Evolutionary conservation across 2,113 vertebrate genomes (phyloP).

Genomic region (Centropristis striata): DNA sequence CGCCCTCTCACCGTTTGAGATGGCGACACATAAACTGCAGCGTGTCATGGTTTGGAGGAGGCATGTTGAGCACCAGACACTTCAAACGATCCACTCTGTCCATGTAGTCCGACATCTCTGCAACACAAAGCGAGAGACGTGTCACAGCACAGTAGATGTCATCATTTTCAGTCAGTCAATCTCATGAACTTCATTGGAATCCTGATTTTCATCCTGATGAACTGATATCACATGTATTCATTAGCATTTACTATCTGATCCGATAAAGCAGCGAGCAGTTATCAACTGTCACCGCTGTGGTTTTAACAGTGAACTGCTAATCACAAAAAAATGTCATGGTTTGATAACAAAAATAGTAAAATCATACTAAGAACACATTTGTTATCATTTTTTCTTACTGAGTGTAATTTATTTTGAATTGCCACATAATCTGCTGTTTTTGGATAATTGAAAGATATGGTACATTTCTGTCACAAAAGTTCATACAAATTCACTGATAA

Average conservation of each 20-base stretch:
- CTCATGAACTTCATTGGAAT: constrained; percentile 5
- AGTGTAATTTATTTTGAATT: constrained; percentile 6
- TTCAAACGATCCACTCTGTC: constrained; percentile 87
- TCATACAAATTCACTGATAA: constrained; percentile 17
- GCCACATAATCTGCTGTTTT: neutral
- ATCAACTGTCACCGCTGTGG: constrained; percentile 23
- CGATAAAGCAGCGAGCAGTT: constrained; percentile 10
- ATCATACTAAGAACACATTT: neutral
- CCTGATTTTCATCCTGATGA: constrained; percentile 32
- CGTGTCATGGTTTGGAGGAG: constrained; percentile 88
- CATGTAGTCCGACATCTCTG: constrained; percentile 87
- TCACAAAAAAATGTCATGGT: neutral
- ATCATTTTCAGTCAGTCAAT: constrained; percentile 1
- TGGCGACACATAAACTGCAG: constrained; percentile 89
- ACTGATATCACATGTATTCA: constrained; percentile 22
- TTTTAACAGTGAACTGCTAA: constrained; percentile 17
- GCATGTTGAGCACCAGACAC: constrained; percentile 87
- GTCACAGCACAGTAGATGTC: constrained; percentile 12
- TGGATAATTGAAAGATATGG: constrained; percentile 11
- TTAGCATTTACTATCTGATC: constrained; percentile 31
- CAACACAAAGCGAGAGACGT: constrained; percentile 33
- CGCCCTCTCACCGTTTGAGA: constrained; percentile 87
- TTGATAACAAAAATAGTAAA: constrained; percentile 5
- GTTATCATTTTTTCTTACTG: neutral
- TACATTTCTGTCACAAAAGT: neutral